Base-by-base conservation (phyloP, 2,113 vertebrate genomes). In the Cyprinodon tularosa region DNA sequence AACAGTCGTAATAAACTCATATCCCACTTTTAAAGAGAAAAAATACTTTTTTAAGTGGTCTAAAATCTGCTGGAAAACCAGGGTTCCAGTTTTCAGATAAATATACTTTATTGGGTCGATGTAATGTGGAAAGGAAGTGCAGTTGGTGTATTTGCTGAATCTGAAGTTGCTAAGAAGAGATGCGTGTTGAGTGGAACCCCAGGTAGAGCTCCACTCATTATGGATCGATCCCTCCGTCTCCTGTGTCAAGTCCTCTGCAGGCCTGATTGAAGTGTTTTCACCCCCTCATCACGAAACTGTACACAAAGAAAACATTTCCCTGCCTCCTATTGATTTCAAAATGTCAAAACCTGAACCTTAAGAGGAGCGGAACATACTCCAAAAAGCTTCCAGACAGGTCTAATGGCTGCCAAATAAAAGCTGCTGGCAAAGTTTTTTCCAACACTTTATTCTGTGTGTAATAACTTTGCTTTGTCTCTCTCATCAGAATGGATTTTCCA, bases 221-320 rank as follows among this genome's bases (percentile, higher is more conserved):
- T 66, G 62, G 72, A 94, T 94, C 91, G 89, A 94, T 93, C 81
- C 69, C 74, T 59, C 85, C n/a, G 76, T 91, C 92, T 92, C 89
- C 86, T 65, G 84, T 89, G 91, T 89, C 91, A 92, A 84, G 89
- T 88, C 75, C 85, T 90, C 84, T 81, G 73, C 84, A 71, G 81
- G 86, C 83, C 83, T 90, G 93, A 93, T 91, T 92, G 91, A 94
- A 94, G 92, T 93, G 86, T 92, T 94, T 93, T 92, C 90, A 92
- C 82, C 91, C 84, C 76, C 72, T 80, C 82, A 84, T 85, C 71
- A 62, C 73, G 81, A 86, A 89, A 88, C 81, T 89, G 85, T 74
- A 85, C 74, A 89, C 68, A 89, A 86, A 87, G 90, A 86, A 85
- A 84, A 78, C 45, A 93, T 72, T 64, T 90, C 91, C 85, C 91